phyloP scores from a whole-genome alignment of 1,140 invertebrate genomes.

The Carcinoscorpius rotundicauda region DNA sequence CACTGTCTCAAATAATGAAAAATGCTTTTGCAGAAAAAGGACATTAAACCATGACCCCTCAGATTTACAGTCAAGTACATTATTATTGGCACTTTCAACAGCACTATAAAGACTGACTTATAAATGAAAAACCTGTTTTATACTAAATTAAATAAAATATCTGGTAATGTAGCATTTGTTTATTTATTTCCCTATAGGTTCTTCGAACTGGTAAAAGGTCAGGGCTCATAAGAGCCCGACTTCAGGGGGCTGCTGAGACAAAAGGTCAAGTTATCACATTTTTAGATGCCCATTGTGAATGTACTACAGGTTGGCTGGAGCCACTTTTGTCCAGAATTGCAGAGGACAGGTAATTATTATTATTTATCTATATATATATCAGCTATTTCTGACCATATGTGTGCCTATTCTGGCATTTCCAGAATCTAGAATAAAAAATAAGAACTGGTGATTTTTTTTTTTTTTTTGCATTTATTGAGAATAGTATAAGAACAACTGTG shows the following conservation, averaged over 20 bases:
- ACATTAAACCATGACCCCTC: too few relatives aligned
- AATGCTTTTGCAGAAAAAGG: too few relatives aligned
- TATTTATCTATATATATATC: neutral
- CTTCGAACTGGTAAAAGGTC: constrained; percentile 77
- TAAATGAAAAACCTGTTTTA: too few relatives aligned
- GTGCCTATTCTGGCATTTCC: neutral
- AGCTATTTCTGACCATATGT: neutral
- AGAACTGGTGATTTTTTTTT: neutral
- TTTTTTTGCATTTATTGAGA: constrained; percentile 1
- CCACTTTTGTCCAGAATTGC: constrained; percentile 79
- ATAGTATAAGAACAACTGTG: too few relatives aligned
- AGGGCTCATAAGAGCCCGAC: constrained; percentile 80
- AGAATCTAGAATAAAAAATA: neutral
- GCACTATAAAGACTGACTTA: too few relatives aligned
- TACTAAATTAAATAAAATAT: too few relatives aligned
- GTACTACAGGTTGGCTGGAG: constrained; percentile 82
- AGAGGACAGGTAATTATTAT: constrained; percentile 48
- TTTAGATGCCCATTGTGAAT: constrained; percentile 90
- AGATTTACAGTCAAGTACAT: too few relatives aligned
- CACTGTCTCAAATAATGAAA: too few relatives aligned
- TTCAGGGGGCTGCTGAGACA: constrained; percentile 81
- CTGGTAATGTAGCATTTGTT: too few relatives aligned
- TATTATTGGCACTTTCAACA: too few relatives aligned
- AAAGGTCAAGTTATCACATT: constrained; percentile 90
- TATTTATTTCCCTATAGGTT: constrained; percentile 38